Base-by-base conservation (phyloP, 1,140 invertebrate species). In the Adelges cooleyi region DNA sequence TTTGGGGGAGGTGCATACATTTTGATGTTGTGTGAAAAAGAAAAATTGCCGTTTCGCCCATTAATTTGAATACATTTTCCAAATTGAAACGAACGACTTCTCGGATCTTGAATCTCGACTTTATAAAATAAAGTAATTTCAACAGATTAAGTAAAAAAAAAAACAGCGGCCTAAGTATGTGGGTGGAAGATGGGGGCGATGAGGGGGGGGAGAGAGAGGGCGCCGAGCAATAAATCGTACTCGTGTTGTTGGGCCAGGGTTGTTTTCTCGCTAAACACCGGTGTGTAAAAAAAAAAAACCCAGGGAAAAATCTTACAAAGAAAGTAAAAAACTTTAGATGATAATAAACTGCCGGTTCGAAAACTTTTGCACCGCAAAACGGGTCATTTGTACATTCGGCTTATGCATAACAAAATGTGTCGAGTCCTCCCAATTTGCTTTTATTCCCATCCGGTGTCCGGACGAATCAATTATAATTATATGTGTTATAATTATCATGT, bases 241-340 rank as follows among this genome's bases (percentile, higher is more conserved):
- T 33, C 29, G 11, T 6, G 29, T 33, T 33, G 29, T 5, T 33
- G 11, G 29, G n/a, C n/a, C n/a, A n/a, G 11, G 29, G 11, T 33
- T 33, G 5, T 33, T 33, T 33, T 11, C 11, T 67, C 79, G 79
- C 69, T 33, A 6, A 33, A 81, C 78, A 25, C 15, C 38, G 38
- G n/a, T 5, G 23, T 40, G 38, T 59, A 38, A 38, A 38, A 38
- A 38, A 38, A 70, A 85, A 83, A 33, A 86, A 91, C 81, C 95
- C 91, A 13, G 90, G 89, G 91, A 92, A 96, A 75, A 91, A 94
- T n/a, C n/a, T n/a, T 91, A 74, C 84, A 89, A 42, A 83, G 44
- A 20, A 53, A 33, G 22, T 40, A 40, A 25, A n/a, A 65, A 54
- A 33, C 38, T 51, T 65, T 66, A 50, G 36, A 65, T 40, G 38